These are phyloP conservation scores for Drosophila leontia DNA, from an alignment of 1,140 invertebrate genomes.

Conservation along the genomic window DNA sequence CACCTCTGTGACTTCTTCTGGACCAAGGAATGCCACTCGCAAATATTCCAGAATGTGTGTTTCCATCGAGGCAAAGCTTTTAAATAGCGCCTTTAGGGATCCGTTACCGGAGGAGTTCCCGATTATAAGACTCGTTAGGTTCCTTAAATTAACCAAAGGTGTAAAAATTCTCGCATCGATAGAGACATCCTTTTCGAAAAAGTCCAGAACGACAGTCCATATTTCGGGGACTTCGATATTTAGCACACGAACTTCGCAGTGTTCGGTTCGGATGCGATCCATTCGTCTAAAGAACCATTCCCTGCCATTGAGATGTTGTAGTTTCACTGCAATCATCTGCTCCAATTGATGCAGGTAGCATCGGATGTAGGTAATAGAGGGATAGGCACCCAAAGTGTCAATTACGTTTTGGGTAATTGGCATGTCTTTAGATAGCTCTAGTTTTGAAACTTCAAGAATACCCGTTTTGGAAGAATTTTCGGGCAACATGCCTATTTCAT, in stretches of 20 bases:
- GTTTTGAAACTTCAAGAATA: neutral
- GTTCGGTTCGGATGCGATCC: constrained; percentile 16
- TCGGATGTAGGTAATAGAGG: constrained; percentile 2
- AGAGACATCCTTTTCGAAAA: neutral
- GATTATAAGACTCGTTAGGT: neutral
- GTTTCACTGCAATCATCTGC: constrained; percentile 14
- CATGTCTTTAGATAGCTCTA: neutral
- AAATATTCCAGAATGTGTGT: constrained; percentile 1
- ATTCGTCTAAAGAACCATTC: neutral
- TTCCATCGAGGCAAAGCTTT: neutral
- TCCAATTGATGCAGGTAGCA: constrained; percentile 8
- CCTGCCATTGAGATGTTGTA: neutral
- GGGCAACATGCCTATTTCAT: neutral
- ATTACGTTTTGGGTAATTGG: neutral
- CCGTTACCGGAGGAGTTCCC: neutral
- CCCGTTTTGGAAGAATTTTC: too few relatives aligned
- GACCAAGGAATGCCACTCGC: neutral
- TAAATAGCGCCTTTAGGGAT: neutral
- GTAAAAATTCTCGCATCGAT: neutral
- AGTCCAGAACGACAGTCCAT: neutral
- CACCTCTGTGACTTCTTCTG: constrained; percentile 10
- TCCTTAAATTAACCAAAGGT: constrained; percentile 7
- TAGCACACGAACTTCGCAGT: neutral
- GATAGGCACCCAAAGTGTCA: neutral
- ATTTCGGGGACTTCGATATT: neutral